phyloP scores from a whole-genome alignment of 2,113 vertebrate species.

The Gymnorhina tibicen region DNA sequence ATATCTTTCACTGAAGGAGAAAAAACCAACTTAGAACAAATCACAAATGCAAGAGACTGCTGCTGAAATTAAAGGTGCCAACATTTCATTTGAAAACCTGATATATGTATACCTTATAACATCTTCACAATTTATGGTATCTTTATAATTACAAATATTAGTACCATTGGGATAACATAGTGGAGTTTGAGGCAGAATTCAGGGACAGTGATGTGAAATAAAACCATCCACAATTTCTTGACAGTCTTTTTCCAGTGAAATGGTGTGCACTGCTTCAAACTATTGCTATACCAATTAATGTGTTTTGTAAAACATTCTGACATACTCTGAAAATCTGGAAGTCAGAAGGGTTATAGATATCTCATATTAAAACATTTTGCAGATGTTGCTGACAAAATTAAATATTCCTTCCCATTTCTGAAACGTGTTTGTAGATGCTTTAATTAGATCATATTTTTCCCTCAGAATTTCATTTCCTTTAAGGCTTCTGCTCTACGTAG shows the following conservation, averaged over 20 bases:
- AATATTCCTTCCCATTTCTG: slow-evolving; percentile 19
- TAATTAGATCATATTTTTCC: slow-evolving; percentile 52
- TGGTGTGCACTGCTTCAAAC: background rate
- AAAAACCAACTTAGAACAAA: background rate
- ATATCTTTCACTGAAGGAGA: background rate
- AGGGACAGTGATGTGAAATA: background rate
- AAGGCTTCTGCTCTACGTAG: background rate
- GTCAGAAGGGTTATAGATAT: background rate
- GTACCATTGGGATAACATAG: background rate
- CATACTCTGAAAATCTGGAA: background rate
- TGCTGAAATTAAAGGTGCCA: background rate
- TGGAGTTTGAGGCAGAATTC: background rate
- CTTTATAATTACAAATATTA: background rate
- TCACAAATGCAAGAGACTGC: background rate
- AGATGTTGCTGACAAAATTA: slow-evolving; percentile 9
- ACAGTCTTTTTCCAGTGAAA: background rate
- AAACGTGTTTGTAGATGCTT: slow-evolving; percentile 3
- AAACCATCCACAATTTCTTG: background rate
- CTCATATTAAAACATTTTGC: background rate
- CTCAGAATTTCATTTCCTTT: slow-evolving; percentile 5
- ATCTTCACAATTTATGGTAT: background rate
- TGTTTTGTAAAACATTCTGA: background rate
- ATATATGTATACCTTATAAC: background rate
- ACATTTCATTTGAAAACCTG: background rate
- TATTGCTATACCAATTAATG: background rate